A percentile compares a stretch with the other conserved stretches of the same genome.
phyloP scores from a whole-genome alignment of 2,888 invertebrate genomes.

The Digitonthophagus gazella region DNA sequence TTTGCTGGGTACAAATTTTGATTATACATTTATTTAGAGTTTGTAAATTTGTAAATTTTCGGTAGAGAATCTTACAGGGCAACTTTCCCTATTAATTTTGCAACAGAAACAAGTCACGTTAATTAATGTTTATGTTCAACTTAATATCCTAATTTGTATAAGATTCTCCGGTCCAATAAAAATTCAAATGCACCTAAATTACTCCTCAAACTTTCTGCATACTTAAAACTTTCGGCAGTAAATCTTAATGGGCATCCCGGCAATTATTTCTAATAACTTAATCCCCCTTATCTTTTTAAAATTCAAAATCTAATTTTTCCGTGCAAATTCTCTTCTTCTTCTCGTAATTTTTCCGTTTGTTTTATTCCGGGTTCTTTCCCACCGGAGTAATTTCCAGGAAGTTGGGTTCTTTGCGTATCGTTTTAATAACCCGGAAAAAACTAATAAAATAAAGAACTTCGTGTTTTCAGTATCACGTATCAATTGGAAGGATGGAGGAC shows the following conservation, averaged over 20 bases:
- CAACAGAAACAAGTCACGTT: background rate
- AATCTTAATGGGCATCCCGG: background rate
- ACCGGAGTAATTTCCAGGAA: background rate
- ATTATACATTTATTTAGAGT: too few relatives aligned
- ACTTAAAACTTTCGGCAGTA: background rate
- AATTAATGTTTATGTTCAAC: background rate
- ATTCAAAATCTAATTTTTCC: background rate
- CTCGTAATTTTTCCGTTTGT: background rate
- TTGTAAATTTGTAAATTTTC: too few relatives aligned
- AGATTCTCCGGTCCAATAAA: constrained; percentile 4
- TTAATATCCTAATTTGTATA: background rate
- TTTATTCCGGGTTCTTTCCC: constrained; percentile 1
- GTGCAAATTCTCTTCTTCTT: background rate
- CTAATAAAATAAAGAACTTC: constrained; percentile 3
- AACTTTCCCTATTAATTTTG: background rate
- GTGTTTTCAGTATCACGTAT: constrained; percentile 19
- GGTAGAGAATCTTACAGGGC: background rate
- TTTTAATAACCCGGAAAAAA: background rate
- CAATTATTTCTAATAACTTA: background rate
- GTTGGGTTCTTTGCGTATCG: background rate
- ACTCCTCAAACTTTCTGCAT: constrained; percentile 7
- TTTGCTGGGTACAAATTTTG: too few relatives aligned
- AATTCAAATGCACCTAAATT: constrained; percentile 14
- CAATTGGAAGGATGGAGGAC: constrained; percentile 24
- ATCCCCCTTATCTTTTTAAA: background rate